phyloP scores from a whole-genome alignment of 2,888 invertebrate species.

The Phalera bucephala region DNA sequence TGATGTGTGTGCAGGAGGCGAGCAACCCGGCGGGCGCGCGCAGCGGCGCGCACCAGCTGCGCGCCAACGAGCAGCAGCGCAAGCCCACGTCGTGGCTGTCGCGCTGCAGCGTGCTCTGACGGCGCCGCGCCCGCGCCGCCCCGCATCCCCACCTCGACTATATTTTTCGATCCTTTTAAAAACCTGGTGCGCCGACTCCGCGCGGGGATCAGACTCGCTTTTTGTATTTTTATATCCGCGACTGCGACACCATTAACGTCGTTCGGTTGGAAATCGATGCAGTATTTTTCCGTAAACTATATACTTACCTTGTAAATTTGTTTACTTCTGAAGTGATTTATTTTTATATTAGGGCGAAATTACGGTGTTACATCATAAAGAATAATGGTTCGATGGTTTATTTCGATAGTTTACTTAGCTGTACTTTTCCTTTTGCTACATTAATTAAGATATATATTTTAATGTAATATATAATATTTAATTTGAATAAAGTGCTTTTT shows the following conservation, averaged over 20 bases:
- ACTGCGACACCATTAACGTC: slow-evolving; percentile 53
- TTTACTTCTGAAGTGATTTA: slow-evolving; percentile 58
- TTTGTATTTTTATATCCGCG: slow-evolving; percentile 81
- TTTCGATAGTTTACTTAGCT: slow-evolving; percentile 78
- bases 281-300: slow-evolving; percentile 70
- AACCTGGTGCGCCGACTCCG: slow-evolving; percentile 59
- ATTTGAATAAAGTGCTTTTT: slow-evolving; percentile 83
- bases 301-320: slow-evolving; percentile 57
- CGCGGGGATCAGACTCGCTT: slow-evolving; percentile 70
- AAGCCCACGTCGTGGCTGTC: slow-evolving; percentile 94
- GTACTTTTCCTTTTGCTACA: slow-evolving; percentile 77
- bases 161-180: slow-evolving; percentile 69
- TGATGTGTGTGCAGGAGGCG: slow-evolving; percentile 90
- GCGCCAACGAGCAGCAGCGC: slow-evolving; percentile 89
- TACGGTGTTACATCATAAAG: slow-evolving; percentile 63
- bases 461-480: slow-evolving; percentile 82
- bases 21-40: slow-evolving; percentile 91
- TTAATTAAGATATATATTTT: slow-evolving; percentile 81
- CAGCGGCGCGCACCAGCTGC: slow-evolving; percentile 90
- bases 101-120: slow-evolving; percentile 95
- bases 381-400: slow-evolving; percentile 72
- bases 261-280: slow-evolving; percentile 51
- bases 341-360: slow-evolving; percentile 59
- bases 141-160: slow-evolving; percentile 56
- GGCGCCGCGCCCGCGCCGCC: slow-evolving; percentile 43